phyloP scores from a whole-genome alignment of 2,888 invertebrate genomes.

The Toxonevra muliebris region DNA sequence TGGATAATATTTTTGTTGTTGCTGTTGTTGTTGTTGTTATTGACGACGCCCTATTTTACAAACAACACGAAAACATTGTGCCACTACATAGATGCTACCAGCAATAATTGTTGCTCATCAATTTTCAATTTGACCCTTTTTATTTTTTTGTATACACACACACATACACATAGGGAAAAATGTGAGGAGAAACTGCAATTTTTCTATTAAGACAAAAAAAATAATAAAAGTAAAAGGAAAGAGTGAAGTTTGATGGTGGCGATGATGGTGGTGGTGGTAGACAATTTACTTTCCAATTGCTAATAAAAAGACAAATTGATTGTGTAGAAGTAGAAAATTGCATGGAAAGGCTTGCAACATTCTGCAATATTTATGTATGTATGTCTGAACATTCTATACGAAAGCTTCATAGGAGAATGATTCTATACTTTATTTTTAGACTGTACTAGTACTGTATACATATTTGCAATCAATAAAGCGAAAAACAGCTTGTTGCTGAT shows the following conservation, averaged over 20 bases:
- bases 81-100: background rate
- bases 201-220: background rate
- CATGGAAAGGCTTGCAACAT: background rate
- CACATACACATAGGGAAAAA: no score
- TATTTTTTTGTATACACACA: background rate
- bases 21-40: background rate
- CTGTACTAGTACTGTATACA: background rate
- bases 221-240: background rate
- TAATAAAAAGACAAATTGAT: conserved; percentile 13
- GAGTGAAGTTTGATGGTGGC: background rate
- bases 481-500: background rate
- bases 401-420: background rate
- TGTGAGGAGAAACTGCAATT: background rate
- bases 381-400: no score
- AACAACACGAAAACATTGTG: background rate
- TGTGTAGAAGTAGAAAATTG: background rate
- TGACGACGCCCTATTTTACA: background rate
- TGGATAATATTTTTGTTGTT: background rate
- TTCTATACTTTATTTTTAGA: background rate
- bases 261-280: background rate
- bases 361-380: no score
- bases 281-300: conserved; percentile 10
- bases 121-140: conserved; percentile 1
- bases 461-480: conserved; percentile 1
- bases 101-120: background rate